A percentile compares a stretch with the other conserved stretches of the same genome.
These are phyloP conservation scores for Nemurella pictetii DNA, from an alignment of 2,888 invertebrate genomes.

Conservation along the genomic window DNA sequence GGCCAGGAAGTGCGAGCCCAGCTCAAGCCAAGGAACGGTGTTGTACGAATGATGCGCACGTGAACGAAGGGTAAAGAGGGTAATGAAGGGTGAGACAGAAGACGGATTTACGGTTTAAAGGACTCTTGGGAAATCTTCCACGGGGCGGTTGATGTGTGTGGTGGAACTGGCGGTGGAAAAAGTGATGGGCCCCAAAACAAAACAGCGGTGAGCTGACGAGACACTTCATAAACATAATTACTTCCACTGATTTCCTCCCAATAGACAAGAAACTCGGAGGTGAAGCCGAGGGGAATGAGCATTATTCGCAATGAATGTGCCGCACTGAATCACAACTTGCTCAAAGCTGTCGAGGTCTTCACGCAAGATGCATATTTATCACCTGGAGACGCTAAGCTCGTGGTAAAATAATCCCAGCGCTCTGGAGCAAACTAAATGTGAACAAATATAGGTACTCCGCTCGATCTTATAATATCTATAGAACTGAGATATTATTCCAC, in stretches of 20 bases:
- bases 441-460: neutral
- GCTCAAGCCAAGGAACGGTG: neutral
- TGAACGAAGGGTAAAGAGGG: neutral
- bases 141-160: neutral
- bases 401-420: neutral
- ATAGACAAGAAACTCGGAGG: neutral
- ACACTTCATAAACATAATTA: neutral
- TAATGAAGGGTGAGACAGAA: conserved; percentile 25
- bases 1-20: neutral
- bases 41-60: neutral
- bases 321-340: neutral
- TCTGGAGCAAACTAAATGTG: neutral
- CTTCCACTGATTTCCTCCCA: neutral
- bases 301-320: conserved; percentile 7
- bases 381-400: neutral
- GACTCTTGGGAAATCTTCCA: conserved; percentile 26
- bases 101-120: conserved; percentile 20
- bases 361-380: neutral
- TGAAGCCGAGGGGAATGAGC: neutral
- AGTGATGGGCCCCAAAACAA: neutral
- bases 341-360: neutral
- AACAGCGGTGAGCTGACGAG: neutral
- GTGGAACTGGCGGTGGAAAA: neutral
- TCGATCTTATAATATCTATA: too few species aligned
- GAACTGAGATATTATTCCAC: too few species aligned